A percentile compares a stretch with the other conserved stretches of the same genome.
phyloP scores from a whole-genome alignment of 2,888 invertebrate genomes.

The Escarpia spicata region DNA sequence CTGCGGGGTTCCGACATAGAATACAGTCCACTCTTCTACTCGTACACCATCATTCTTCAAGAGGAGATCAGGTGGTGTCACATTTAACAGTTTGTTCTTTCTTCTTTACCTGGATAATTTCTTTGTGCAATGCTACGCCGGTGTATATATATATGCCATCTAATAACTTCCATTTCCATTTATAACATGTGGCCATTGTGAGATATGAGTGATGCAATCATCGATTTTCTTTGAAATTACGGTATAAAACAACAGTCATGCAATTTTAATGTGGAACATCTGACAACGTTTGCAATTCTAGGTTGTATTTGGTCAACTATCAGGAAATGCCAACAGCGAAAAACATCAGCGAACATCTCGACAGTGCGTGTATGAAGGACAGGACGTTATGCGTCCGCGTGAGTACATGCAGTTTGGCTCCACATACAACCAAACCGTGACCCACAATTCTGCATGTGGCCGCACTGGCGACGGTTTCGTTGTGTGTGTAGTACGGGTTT shows the following conservation, averaged over 20 bases:
- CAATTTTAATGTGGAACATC: not conserved
- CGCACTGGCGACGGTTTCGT: no score
- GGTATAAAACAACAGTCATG: not conserved
- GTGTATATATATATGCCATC: not conserved
- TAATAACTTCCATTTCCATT: not conserved
- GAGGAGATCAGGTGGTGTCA: conserved; percentile 27
- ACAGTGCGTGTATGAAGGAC: conserved; percentile 47
- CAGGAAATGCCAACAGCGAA: conserved; percentile 22
- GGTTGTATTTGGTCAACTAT: conserved; percentile 29
- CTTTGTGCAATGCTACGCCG: not conserved
- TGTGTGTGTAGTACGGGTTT: no score
- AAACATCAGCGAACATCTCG: conserved; percentile 17
- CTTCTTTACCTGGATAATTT: not conserved
- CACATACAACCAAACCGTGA: no score
- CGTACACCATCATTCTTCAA: conserved; percentile 29
- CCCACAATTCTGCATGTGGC: no score
- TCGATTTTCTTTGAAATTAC: not conserved
- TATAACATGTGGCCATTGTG: not conserved
- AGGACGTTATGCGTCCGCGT: conserved; percentile 52
- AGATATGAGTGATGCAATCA: not conserved
- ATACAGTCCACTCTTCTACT: conserved; percentile 37
- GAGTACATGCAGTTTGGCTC: not conserved
- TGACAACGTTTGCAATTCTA: not conserved
- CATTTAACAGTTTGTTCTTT: not conserved
- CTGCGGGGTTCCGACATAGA: conserved; percentile 34